These are phyloP conservation scores for Tryphoninae sp. DNA, from an alignment of 2,888 invertebrate species.

Conservation along the genomic window DNA sequence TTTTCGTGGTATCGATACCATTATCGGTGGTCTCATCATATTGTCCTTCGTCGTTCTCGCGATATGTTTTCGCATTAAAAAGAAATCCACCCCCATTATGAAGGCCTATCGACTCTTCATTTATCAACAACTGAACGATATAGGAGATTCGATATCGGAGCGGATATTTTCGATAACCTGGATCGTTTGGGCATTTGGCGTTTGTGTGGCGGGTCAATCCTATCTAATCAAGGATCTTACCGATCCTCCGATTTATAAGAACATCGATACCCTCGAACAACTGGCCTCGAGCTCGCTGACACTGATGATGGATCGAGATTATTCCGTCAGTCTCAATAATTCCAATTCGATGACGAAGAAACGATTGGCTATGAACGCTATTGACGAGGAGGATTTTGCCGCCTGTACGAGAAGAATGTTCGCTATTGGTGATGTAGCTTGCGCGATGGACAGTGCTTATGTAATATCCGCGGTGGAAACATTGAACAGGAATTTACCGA, in stretches of 20 bases:
- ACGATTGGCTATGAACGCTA: constrained; percentile 36
- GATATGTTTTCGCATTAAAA: constrained; percentile 20
- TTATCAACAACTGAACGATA: constrained; percentile 46
- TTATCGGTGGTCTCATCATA: not conserved
- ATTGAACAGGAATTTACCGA: not conserved
- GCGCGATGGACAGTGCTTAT: constrained; percentile 25
- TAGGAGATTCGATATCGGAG: constrained; percentile 36
- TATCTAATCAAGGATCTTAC: constrained; percentile 61
- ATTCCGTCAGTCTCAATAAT: constrained; percentile 49
- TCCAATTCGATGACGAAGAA: constrained; percentile 24
- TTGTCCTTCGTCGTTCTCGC: not conserved
- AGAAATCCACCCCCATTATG: constrained; percentile 48
- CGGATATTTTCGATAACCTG: constrained; percentile 59
- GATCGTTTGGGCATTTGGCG: constrained; percentile 58
- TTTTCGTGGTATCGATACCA: constrained; percentile 17
- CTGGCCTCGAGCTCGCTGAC: constrained; percentile 56
- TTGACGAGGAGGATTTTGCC: constrained; percentile 40
- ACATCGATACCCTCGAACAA: constrained; percentile 61
- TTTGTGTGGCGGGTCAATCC: constrained; percentile 43
- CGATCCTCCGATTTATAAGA: constrained; percentile 20
- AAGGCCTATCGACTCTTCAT: constrained; percentile 45
- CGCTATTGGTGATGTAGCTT: constrained; percentile 46
- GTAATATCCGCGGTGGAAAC: not conserved
- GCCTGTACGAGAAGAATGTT: constrained; percentile 47
- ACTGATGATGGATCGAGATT: constrained; percentile 51